phyloP scores from a whole-genome alignment of 2,888 invertebrate genomes.

The Balanococcus diminutus region DNA sequence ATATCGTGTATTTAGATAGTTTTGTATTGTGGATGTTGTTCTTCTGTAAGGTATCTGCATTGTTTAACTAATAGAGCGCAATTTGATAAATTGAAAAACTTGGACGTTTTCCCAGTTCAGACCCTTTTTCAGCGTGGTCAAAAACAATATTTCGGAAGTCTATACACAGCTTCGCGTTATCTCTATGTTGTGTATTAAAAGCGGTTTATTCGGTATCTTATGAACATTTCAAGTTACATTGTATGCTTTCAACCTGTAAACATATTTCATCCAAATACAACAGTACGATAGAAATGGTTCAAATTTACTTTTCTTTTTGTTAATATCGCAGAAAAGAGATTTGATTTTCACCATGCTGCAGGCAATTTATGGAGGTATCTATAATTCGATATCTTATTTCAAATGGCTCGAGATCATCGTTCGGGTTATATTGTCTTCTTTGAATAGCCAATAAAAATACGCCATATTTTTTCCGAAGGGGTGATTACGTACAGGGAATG shows the following conservation, averaged over 20 bases:
- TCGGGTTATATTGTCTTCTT: neutral
- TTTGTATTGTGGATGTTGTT: neutral
- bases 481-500: too few species aligned
- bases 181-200: neutral
- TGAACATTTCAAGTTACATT: neutral
- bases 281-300: neutral
- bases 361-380: neutral
- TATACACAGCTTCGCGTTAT: neutral
- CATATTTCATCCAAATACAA: neutral
- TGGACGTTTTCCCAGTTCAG: neutral
- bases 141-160: constrained; percentile 29
- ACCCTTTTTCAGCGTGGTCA: constrained; percentile 28
- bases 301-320: constrained; percentile 9
- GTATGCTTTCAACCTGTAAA: neutral
- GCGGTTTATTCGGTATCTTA: neutral
- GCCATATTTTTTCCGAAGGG: neutral
- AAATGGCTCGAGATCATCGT: neutral
- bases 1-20: neutral
- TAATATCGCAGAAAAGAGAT: neutral
- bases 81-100: constrained; percentile 37
- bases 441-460: neutral
- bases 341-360: neutral
- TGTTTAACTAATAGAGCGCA: constrained; percentile 8
- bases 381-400: neutral
- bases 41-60: constrained; percentile 14